phyloP scores from a whole-genome alignment of 2,113 vertebrate species.

The Dromaius novaehollandiae region DNA sequence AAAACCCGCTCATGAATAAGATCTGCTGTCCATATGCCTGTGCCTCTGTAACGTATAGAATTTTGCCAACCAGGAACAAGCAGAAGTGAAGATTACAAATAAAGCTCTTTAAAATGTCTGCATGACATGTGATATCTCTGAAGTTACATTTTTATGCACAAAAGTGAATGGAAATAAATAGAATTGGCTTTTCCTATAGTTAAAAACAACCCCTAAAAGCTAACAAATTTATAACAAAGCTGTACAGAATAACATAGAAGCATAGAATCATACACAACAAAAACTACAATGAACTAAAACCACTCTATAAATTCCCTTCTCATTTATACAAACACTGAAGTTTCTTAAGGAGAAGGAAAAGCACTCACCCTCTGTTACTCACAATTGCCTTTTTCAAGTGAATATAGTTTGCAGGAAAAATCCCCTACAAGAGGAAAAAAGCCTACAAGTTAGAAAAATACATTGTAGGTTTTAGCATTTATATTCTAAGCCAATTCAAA shows the following conservation, averaged over 20 bases:
- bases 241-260: not conserved
- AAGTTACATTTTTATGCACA: not conserved
- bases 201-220: not conserved
- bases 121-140: not conserved
- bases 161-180: not conserved
- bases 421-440: conserved; percentile 76
- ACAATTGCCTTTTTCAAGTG: conserved; percentile 86
- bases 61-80: not conserved
- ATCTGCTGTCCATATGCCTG: not conserved
- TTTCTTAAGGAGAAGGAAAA: conserved; percentile 8
- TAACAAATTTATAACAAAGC: not conserved
- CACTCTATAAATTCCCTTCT: not conserved
- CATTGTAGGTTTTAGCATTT: not conserved
- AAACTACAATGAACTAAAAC: not conserved
- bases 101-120: not conserved
- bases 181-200: not conserved
- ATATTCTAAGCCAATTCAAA: not conserved
- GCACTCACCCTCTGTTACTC: conserved; percentile 86
- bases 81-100: not conserved
- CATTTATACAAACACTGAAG: not conserved
- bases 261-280: not conserved
- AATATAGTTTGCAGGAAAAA: conserved; percentile 85
- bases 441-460: conserved; percentile 13
- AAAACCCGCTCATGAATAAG: not conserved
- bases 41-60: rapidly evolving